phyloP scores from a whole-genome alignment of 2,797 vertebrate genomes.

The Hybognathus amarus region DNA sequence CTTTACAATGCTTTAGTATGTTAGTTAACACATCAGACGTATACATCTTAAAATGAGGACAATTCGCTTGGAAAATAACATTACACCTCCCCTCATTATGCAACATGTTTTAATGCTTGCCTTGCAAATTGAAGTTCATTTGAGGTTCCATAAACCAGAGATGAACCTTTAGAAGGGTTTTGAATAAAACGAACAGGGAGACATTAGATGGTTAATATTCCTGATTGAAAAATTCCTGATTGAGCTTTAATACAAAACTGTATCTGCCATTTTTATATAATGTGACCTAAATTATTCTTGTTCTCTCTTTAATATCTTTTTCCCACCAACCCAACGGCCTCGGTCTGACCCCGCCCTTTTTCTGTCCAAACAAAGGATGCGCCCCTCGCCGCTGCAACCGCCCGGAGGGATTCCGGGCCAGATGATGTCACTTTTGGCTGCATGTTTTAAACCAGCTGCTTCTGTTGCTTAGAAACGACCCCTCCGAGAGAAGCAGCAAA shows the following conservation, averaged over 20 bases:
- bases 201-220: not conserved
- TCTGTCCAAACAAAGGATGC: conserved; percentile 48
- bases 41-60: too few relatives aligned
- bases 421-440: conserved; percentile 61
- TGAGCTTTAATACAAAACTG: not conserved
- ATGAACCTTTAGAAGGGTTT: not conserved
- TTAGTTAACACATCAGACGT: too few relatives aligned
- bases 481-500: conserved; percentile 10
- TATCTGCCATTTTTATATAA: conserved; percentile 9
- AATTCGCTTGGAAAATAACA: not conserved
- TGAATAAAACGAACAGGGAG: conserved; percentile 15
- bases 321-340: not conserved
- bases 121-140: too few relatives aligned
- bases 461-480: conserved; percentile 53
- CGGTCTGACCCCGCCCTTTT: conserved; percentile 31
- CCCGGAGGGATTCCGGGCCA: conserved; percentile 31
- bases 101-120: not conserved
- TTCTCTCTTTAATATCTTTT: not conserved
- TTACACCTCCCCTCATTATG: not conserved
- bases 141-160: not conserved
- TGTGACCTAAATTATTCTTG: conserved; percentile 2
- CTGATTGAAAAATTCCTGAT: conserved; percentile 10
- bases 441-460: conserved; percentile 56
- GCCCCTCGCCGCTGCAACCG: conserved; percentile 25
- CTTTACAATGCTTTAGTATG: too few relatives aligned